These are phyloP conservation scores for Lepidocolaptes lacrymiger DNA, from an alignment of 2,797 vertebrate genomes.

Conservation along the genomic window DNA sequence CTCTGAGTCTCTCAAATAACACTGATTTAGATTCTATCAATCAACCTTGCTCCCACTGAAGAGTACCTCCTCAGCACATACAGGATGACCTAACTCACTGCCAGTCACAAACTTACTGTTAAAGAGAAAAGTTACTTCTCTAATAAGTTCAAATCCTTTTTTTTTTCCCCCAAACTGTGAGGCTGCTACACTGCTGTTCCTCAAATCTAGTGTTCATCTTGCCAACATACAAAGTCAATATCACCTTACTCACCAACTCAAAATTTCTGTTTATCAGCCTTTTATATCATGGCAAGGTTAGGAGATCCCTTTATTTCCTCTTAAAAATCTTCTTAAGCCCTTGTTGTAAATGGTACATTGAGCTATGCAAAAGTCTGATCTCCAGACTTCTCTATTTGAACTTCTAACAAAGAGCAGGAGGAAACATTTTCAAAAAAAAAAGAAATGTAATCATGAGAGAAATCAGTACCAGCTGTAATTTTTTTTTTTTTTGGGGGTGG, in stretches of 20 bases:
- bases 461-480: slow-evolving; percentile 36
- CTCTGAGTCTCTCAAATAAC: neutral
- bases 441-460: slow-evolving; percentile 51
- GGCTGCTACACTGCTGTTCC: neutral
- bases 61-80: neutral
- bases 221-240: neutral
- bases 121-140: neutral
- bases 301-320: slow-evolving; percentile 35
- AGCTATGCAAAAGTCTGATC: slow-evolving; percentile 23
- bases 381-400: slow-evolving; percentile 32
- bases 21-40: neutral
- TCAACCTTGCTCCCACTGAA: neutral
- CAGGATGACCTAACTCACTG: neutral
- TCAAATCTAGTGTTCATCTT: neutral
- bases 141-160: neutral
- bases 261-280: neutral
- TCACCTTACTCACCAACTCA: neutral
- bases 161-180: neutral
- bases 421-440: slow-evolving; percentile 8
- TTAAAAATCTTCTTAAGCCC: slow-evolving; percentile 21
- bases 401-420: slow-evolving; percentile 41
- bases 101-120: neutral
- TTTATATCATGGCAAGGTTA: neutral
- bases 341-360: slow-evolving; percentile 25
- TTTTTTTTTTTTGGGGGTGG: no score